Evolutionary conservation across 2,113 vertebrate species (phyloP).

Genomic region (Elgaria multicarinata): DNA sequence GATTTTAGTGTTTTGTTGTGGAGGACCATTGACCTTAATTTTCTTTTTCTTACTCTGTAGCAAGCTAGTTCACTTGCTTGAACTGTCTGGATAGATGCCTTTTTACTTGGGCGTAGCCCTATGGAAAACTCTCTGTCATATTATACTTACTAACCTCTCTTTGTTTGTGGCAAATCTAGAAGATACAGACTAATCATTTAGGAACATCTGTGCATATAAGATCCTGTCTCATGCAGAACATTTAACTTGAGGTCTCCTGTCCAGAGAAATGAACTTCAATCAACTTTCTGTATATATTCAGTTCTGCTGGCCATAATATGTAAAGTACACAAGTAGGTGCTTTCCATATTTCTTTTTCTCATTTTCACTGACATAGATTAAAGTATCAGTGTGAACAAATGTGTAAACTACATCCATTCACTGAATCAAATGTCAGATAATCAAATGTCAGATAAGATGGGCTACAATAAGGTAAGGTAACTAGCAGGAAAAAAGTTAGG

Average conservation of each 20-base stretch:
- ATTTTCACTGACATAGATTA: background rate
- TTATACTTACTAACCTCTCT: background rate
- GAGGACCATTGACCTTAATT: background rate
- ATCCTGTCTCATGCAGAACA: background rate
- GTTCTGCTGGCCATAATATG: background rate
- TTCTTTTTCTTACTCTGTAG: background rate
- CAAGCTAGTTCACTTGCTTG: background rate
- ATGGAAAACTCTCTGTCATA: background rate
- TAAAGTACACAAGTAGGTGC: background rate
- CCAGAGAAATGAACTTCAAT: background rate
- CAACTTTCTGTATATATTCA: background rate
- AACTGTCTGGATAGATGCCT: background rate
- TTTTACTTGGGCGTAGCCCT: background rate
- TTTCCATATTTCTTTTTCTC: background rate
- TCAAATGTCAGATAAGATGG: background rate
- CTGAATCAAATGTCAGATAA: too few species aligned
- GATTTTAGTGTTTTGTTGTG: background rate
- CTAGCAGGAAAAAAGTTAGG: background rate
- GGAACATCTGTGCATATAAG: background rate
- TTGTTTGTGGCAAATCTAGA: background rate
- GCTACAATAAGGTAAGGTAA: background rate
- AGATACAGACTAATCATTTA: background rate
- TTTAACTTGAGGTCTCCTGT: background rate
- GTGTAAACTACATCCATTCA: background rate
- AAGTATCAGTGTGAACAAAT: conserved; percentile 7